Conservation (phyloP, 2,113 vertebrate genomes). For the Thalassarche chlororhynchos region DNA sequence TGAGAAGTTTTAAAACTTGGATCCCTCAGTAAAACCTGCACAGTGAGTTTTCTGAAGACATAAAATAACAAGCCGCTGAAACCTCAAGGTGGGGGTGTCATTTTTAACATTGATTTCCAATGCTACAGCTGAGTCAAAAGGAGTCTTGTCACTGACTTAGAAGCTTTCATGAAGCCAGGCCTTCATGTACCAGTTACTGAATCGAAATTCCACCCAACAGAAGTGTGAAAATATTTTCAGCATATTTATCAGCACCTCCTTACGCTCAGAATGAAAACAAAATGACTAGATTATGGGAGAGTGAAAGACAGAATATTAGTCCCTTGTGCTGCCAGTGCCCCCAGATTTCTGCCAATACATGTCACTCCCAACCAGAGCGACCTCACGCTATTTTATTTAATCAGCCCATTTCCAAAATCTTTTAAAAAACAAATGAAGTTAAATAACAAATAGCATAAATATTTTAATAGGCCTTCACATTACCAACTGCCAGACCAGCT, state of each 20-base stretch:
- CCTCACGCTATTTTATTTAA: neutral
- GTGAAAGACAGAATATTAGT: conserved; percentile 8
- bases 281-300: neutral
- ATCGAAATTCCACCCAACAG: conserved; percentile 42
- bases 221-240: conserved; percentile 47
- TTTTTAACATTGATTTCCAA: neutral
- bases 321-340: neutral
- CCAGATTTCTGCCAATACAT: conserved; percentile 19
- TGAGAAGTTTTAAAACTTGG: neutral
- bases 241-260: conserved; percentile 62
- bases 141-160: neutral
- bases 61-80: neutral
- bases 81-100: neutral
- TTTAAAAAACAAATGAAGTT: neutral
- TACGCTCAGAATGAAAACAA: neutral
- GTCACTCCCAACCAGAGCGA: neutral
- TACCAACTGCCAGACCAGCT: conserved; percentile 64
- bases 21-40: neutral
- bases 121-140: neutral
- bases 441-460: conserved; percentile 64
- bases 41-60: neutral
- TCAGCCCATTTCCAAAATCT: neutral
- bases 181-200: neutral
- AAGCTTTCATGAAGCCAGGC: neutral
- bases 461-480: conserved; percentile 59